Base-by-base conservation (phyloP, 2,888 invertebrate genomes). In the Meteorus cinctellus region DNA sequence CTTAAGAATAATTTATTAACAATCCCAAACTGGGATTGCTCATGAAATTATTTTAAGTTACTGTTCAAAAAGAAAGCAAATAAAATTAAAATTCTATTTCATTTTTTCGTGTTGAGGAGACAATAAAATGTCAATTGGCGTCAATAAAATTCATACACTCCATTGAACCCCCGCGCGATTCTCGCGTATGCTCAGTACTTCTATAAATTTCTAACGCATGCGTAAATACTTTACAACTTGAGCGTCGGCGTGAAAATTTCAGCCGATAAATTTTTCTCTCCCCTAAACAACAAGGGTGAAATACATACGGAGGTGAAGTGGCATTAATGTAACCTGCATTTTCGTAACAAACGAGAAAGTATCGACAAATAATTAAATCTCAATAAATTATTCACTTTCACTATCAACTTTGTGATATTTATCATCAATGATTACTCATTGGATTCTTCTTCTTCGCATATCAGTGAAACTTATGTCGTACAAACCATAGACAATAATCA, bases 161-260 rank as follows among this genome's bases (percentile, higher is more conserved):
- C 19, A 55, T 4, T 55, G 19, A 55, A 55, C 19, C n/a, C 19
- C 55, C 55, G 55, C 55, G 55, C 8, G 5, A 24, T 55, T 55
- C 19, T 55, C n/a, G 55, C 19, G 8, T 55, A 19, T 19, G 19
- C 19, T 55, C 19, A n/a, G n/a, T 55, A 19, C 1, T 1, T 19
- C 8, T 55, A 8, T 55, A 19, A 55, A 55, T 24, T 19, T 24
- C 10, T 24, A 6, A 19, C 55, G 55, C 55, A 55, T 55, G 55
- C 55, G 55, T 19, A 55, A 24, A 19, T 55, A 8, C n/a, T 48
- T 1, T 1, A n/a, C 19, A 24, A 19, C 24, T 55, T 55, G 19
- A 24, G 55, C 55, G 55, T 55, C 55, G 55, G 55, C 55, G 55
- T 19, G 19, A 55, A 55, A 55, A 55, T 55, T 55, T 55, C 8